Percentiles rank a stretch among this genome's conserved stretches.
Evolutionary conservation across 2,888 invertebrate genomes (phyloP).

Genomic region (Agrochola lota): DNA sequence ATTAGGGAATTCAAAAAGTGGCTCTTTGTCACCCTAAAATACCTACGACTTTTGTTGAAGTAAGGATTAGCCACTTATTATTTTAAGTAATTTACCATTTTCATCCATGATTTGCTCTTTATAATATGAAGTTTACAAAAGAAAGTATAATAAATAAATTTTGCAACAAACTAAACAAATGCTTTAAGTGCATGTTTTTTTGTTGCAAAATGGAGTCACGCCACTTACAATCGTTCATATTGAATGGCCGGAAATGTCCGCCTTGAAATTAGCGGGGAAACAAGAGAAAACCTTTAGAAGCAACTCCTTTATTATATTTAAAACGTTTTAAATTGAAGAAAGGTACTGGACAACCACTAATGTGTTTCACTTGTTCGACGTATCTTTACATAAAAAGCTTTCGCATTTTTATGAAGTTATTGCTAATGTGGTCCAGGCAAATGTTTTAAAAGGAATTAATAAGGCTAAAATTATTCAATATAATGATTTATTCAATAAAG

Average conservation of each 20-base stretch:
- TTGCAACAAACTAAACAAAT: conserved; percentile 54
- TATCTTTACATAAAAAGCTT: conserved; percentile 64
- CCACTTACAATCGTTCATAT: conserved; percentile 90
- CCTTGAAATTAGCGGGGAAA: conserved; percentile 88
- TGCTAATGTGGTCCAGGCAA: conserved; percentile 17
- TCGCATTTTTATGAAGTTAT: conserved; percentile 70
- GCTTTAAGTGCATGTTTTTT: conserved; percentile 72
- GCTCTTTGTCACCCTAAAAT: neutral
- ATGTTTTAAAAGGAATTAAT: conserved; percentile 11
- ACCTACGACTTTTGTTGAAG: neutral
- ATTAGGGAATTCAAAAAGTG: neutral
- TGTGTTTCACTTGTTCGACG: conserved; percentile 82
- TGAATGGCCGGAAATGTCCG: conserved; percentile 90
- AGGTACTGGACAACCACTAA: conserved; percentile 77
- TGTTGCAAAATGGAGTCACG: conserved; percentile 85
- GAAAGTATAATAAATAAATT: conserved; percentile 24
- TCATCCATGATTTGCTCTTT: neutral
- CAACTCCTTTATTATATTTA: conserved; percentile 86
- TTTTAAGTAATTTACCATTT: neutral
- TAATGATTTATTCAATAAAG: neutral
- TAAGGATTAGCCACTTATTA: neutral
- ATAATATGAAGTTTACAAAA: neutral
- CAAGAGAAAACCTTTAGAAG: conserved; percentile 89
- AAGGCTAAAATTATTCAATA: neutral
- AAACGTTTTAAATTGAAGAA: conserved; percentile 84